Conservation (phyloP, 2,113 vertebrate genomes). For the Hyla sarda region DNA sequence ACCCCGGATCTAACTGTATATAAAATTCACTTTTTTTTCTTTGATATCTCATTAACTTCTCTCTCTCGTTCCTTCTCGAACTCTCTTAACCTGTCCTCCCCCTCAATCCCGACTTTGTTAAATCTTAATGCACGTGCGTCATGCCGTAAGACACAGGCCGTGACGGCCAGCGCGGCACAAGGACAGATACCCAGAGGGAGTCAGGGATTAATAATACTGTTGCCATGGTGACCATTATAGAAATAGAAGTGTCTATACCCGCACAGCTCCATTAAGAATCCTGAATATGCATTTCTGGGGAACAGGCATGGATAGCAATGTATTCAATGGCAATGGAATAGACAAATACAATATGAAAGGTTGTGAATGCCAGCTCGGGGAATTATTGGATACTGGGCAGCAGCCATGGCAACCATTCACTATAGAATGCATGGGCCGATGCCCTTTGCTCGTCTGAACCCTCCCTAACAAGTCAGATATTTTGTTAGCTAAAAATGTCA, state of each 20-base stretch:
- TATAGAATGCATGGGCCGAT: neutral
- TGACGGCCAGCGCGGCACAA: neutral
- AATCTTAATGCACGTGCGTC: neutral
- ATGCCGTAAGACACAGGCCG: neutral
- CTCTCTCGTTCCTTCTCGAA: neutral
- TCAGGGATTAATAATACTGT: neutral
- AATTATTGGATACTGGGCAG: neutral
- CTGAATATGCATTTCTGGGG: neutral
- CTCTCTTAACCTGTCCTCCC: conserved; percentile 6
- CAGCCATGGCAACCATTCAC: neutral
- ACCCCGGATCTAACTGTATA: neutral
- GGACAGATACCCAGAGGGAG: conserved; percentile 8
- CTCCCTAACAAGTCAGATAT: neutral
- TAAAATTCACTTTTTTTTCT: neutral
- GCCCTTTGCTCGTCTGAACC: neutral
- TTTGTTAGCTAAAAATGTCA: too few relatives aligned
- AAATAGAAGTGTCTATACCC: neutral
- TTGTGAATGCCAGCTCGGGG: neutral
- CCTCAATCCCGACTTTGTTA: neutral
- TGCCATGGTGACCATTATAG: conserved; percentile 7
- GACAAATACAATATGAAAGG: neutral
- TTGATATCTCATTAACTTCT: neutral
- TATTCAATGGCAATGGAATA: neutral
- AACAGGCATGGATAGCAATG: neutral
- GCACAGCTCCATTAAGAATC: neutral